Evolutionary conservation across 2,797 vertebrate genomes (phyloP), one percentile per base, ranked within the genome.

Genomic region (Trematomus bernacchii): DNA sequence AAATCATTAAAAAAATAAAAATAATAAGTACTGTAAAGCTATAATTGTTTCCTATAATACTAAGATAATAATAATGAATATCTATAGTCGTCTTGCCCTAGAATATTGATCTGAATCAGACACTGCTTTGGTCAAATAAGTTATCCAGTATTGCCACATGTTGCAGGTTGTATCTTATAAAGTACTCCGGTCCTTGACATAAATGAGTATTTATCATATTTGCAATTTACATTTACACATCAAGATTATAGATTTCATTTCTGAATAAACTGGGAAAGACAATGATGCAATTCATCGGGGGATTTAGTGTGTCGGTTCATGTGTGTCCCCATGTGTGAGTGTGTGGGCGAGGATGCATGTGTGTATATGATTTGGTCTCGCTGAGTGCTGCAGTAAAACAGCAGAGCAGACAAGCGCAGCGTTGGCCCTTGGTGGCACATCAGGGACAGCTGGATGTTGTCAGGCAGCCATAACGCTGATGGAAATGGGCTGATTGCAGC

Each of bases 371-470:
- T 82, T 85, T 84, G 46, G 44, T 86, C 66, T 75, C 44, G 64
- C 71, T 78, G 79, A 86, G 75, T 44, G n/a, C 81, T 60, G 87
- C 86, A 71, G 81, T 82, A 71, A 86, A 85, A 78, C 64, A 75
- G 83, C 77, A 59, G 71, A 74, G 67, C 80, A 85, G 89, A 91
- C 80, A 90, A 76, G 83, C 82, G 62, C 61, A 78, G 78, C 86
- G 27, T 74, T 46, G 65, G 79, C 77, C 82, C 71, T 81, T 55
- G 60, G 88, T 86, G 82, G 79, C 78, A 91, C 91, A 90, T 90
- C 83, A 71, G 89, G 85, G 90, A 92, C 92, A 93, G 91, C 93
- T 94, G 92, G 87, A 88, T 91, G 90, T 89, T 92, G 93, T 93
- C 93, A 92, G 84, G 86, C 81, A 76, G 80, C 84, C 77, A 86